Evolutionary conservation across 2,888 invertebrate species (phyloP).

Genomic region (Agriopis leucophaearia): DNA sequence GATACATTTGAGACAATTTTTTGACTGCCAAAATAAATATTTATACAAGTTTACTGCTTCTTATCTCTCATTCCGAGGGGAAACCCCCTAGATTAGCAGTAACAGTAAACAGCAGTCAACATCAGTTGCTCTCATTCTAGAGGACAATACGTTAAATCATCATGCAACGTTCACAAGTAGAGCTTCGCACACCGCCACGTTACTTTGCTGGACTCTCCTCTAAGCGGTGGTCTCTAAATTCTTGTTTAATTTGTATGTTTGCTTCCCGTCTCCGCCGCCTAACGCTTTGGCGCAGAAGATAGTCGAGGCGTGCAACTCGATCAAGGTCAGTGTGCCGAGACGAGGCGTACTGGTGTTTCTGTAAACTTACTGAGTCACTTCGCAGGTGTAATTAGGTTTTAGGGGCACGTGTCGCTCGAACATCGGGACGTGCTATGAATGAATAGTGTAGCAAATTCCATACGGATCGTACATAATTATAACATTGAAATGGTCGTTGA

Average conservation of each 20-base stretch:
- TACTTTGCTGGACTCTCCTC: conserved; percentile 38
- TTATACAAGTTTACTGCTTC: too few relatives aligned
- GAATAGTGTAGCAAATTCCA: conserved; percentile 16
- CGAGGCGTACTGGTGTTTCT: conserved; percentile 38
- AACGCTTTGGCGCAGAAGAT: conserved; percentile 91
- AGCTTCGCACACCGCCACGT: conserved; percentile 21
- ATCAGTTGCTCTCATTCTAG: background rate
- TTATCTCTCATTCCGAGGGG: too few relatives aligned
- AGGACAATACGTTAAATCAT: background rate
- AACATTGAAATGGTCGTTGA: background rate
- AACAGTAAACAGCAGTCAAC: background rate
- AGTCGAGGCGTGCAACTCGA: conserved; percentile 97
- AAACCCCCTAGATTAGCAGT: background rate
- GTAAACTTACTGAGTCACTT: conserved; percentile 44
- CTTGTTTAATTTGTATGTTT: conserved; percentile 73
- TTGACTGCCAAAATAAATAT: too few relatives aligned
- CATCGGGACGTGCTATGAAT: conserved; percentile 17
- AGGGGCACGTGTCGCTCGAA: conserved; percentile 53
- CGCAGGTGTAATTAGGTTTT: conserved; percentile 52
- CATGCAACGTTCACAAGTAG: conserved; percentile 33
- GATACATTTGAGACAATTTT: too few relatives aligned
- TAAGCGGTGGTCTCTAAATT: conserved; percentile 40
- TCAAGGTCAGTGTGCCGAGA: conserved; percentile 90
- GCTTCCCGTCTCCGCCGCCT: conserved; percentile 71
- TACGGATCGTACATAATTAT: conserved; percentile 1